These are phyloP conservation scores for Odontamblyopus lacepedii DNA, from an alignment of 2,797 vertebrate species.

Conservation along the genomic window DNA sequence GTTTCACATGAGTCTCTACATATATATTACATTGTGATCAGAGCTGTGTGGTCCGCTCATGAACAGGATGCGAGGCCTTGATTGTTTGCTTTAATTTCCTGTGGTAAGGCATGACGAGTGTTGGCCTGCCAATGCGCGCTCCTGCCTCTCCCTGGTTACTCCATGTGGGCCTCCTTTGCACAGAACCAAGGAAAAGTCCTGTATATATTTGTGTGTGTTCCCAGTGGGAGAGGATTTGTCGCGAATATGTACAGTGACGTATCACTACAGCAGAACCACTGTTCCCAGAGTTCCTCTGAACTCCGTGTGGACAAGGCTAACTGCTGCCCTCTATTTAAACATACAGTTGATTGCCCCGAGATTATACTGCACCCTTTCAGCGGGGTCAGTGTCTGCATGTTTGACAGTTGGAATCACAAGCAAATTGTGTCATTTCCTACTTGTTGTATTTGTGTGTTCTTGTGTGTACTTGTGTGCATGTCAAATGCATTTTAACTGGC, in stretches of 20 bases:
- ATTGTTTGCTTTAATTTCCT: conserved; percentile 81
- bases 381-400: conserved; percentile 70
- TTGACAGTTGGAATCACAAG: conserved; percentile 78
- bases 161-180: conserved; percentile 40
- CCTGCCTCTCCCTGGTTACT: conserved; percentile 42
- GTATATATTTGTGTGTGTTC: conserved; percentile 36
- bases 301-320: conserved; percentile 46
- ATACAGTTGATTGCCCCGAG: conserved; percentile 66
- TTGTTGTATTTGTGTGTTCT: conserved; percentile 50
- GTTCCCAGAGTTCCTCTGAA: conserved; percentile 8
- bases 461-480: conserved; percentile 26
- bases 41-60: conserved; percentile 51
- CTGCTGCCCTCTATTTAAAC: conserved; percentile 47
- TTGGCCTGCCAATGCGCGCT: conserved; percentile 45
- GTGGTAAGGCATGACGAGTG: conserved; percentile 71
- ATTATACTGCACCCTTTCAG: conserved; percentile 72
- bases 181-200: conserved; percentile 32
- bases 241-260: conserved; percentile 7
- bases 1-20: conserved; percentile 19
- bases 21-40: conserved; percentile 50
- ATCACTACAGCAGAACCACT: neutral
- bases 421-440: conserved; percentile 79
- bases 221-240: conserved; percentile 48
- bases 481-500: conserved; percentile 37
- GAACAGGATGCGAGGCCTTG: conserved; percentile 74